These are phyloP conservation scores for Eubasilissa regina DNA, from an alignment of 1,140 invertebrate species.

Conservation along the genomic window DNA sequence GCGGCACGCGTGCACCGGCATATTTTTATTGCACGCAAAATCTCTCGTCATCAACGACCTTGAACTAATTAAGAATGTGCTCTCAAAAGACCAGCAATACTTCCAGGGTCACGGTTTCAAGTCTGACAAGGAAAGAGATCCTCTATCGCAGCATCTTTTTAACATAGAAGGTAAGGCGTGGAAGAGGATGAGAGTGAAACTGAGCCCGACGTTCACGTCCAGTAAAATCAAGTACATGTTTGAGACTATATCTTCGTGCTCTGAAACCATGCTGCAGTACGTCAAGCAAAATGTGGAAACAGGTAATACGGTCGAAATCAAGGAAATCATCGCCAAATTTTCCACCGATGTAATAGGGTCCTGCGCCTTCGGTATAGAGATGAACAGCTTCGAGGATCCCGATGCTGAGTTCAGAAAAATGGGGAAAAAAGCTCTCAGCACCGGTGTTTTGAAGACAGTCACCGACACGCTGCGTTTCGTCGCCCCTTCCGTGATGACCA, in stretches of 20 bases:
- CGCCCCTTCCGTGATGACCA: conserved; percentile 49
- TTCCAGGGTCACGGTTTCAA: conserved; percentile 63
- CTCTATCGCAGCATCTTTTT: conserved; percentile 71
- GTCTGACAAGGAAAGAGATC: conserved; percentile 70
- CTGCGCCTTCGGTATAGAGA: conserved; percentile 64
- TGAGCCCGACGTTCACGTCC: conserved; percentile 73
- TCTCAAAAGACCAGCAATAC: conserved; percentile 75
- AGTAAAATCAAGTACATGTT: conserved; percentile 72
- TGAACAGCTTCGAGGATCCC: conserved; percentile 61
- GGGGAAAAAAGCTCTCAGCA: conserved; percentile 60
- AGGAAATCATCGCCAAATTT: conserved; percentile 61
- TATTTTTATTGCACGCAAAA: conserved; percentile 66
- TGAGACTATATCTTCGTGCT: conserved; percentile 54
- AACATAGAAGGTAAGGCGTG: conserved; percentile 70
- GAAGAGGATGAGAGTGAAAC: conserved; percentile 69
- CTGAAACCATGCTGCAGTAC: too few relatives aligned
- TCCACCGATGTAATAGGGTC: conserved; percentile 64
- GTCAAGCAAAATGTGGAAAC: conserved; percentile 15
- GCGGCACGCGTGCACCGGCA: conserved; percentile 58
- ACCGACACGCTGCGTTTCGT: conserved; percentile 50
- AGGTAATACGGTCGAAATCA: conserved; percentile 56
- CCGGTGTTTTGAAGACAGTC: background rate
- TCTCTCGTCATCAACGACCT: conserved; percentile 68
- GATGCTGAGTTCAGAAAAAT: conserved; percentile 62
- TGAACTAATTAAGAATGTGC: conserved; percentile 66